phyloP scores from a whole-genome alignment of 23 tunicate genomes.

The Styela clava region DNA sequence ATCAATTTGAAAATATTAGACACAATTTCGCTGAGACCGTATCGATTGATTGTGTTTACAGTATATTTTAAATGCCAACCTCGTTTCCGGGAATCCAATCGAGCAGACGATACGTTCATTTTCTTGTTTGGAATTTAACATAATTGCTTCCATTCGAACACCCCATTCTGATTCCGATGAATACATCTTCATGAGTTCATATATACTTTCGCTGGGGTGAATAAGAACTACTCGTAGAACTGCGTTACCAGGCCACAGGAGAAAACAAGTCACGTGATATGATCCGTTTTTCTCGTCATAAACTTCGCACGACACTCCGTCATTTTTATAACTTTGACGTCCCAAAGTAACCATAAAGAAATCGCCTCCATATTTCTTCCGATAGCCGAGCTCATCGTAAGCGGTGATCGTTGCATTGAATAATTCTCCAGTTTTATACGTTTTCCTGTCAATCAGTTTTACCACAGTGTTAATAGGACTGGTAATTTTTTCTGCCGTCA shows the following conservation, averaged over 20 bases:
- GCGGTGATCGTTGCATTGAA: background rate
- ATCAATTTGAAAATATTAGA: too few relatives aligned
- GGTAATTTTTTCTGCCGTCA: background rate
- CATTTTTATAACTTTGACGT: background rate
- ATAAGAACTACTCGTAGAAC: background rate
- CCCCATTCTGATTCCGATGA: background rate
- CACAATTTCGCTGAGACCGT: too few relatives aligned
- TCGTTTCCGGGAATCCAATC: constrained; percentile 10
- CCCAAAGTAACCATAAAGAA: background rate
- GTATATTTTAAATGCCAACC: too few relatives aligned
- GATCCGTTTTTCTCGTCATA: background rate
- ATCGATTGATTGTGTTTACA: too few relatives aligned
- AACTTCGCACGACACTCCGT: constrained; percentile 13
- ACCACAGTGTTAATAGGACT: constrained; percentile 4
- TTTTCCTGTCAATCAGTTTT: background rate
- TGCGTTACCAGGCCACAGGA: background rate
- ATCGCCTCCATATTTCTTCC: constrained; percentile 21
- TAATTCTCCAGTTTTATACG: background rate
- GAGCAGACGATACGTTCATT: constrained; percentile 1
- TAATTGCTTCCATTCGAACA: background rate
- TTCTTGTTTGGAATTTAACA: background rate
- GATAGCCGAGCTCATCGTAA: background rate
- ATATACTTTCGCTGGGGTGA: constrained; percentile 12
- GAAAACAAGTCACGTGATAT: constrained; percentile 9
- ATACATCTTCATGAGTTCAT: background rate